Evolutionary conservation across 92 coral and sea anemone species (phyloP).

Genomic region (Zoanthus sansibaricus): DNA sequence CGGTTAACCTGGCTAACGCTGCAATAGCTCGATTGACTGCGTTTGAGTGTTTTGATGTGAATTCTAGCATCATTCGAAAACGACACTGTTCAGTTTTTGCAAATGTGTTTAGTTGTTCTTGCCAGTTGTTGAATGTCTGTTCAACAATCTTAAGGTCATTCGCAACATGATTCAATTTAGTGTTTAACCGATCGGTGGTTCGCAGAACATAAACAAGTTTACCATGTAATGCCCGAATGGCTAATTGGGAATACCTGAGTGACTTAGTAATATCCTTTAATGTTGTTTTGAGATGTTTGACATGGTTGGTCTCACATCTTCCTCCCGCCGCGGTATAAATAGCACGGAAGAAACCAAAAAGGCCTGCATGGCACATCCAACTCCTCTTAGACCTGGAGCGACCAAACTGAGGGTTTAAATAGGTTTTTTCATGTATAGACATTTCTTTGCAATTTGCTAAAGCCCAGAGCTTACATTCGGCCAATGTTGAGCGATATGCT

Average conservation of each 20-base stretch:
- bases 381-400: not conserved
- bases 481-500: not conserved
- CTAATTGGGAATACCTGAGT: conserved; percentile 11
- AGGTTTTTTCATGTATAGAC: not conserved
- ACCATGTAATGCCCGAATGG: conserved; percentile 10
- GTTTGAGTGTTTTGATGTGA: no score
- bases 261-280: conserved; percentile 1
- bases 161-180: conserved; percentile 14
- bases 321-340: conserved; percentile 1
- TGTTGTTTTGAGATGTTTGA: conserved; percentile 13
- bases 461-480: conserved; percentile 24
- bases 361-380: conserved; percentile 24
- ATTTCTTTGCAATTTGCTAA: not conserved
- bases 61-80: not conserved
- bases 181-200: not conserved
- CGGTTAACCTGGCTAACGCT: no score
- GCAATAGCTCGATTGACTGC: no score
- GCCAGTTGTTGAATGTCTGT: not conserved
- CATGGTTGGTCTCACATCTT: not conserved
- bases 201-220: not conserved
- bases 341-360: conserved; percentile 17
- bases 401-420: not conserved
- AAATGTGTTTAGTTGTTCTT: not conserved
- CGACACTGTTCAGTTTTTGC: not conserved
- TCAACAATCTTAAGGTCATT: not conserved